Evolutionary conservation across 2,888 invertebrate species (phyloP).

Genomic region (Nasonia oneida): DNA sequence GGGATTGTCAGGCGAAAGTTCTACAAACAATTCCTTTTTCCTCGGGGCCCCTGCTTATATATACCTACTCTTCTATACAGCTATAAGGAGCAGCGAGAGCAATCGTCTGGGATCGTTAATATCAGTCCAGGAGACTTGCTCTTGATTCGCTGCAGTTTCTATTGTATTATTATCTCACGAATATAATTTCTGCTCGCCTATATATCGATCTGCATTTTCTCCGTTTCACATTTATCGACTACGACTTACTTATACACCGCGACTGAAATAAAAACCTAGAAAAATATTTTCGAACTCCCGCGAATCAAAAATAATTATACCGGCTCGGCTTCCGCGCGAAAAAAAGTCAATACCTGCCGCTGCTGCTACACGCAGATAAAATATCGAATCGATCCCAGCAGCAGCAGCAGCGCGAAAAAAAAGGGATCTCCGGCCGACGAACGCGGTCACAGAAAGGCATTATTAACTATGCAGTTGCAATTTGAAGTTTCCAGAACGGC

Average conservation of each 20-base stretch:
- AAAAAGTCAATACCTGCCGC: slow-evolving; percentile 25
- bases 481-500: slow-evolving; percentile 61
- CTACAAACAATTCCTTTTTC: slow-evolving; percentile 61
- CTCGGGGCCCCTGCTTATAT: neutral
- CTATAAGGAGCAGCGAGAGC: slow-evolving; percentile 8
- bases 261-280: no score
- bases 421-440: slow-evolving; percentile 34
- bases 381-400: slow-evolving; percentile 45
- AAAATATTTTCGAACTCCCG: neutral
- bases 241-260: no score
- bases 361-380: slow-evolving; percentile 38
- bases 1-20: slow-evolving; percentile 62
- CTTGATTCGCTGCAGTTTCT: neutral
- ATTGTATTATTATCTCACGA: slow-evolving; percentile 14
- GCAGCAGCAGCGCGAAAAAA: neutral
- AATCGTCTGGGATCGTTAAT: slow-evolving; percentile 46
- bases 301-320: slow-evolving; percentile 54
- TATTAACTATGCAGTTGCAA: slow-evolving; percentile 60
- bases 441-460: slow-evolving; percentile 52
- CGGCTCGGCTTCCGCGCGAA: neutral
- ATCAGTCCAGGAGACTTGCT: slow-evolving; percentile 7
- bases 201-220: neutral
- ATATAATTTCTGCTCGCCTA: no score
- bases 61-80: neutral
- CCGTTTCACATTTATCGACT: neutral